These are phyloP conservation scores for Thalassarche chlororhynchos DNA, from an alignment of 2,113 vertebrate species.

Conservation along the genomic window DNA sequence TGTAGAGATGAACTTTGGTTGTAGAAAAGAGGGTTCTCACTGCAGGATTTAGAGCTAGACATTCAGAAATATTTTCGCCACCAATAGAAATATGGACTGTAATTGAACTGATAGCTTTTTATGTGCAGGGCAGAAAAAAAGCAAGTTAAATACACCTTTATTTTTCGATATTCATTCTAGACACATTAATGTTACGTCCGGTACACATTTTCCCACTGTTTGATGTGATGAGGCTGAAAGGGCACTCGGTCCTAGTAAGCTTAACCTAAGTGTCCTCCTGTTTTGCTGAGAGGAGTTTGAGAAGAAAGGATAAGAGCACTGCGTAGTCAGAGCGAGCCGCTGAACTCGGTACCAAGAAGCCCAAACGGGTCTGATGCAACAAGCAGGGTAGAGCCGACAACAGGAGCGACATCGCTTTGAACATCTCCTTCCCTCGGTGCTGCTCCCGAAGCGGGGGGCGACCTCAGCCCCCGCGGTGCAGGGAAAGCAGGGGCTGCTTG, in stretches of 20 bases:
- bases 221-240: background rate
- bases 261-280: background rate
- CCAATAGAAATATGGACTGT: rapidly evolving
- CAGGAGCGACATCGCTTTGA: background rate
- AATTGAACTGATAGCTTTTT: background rate
- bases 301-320: background rate
- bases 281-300: background rate
- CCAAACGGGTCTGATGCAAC: background rate
- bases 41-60: background rate
- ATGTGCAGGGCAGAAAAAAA: background rate
- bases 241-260: background rate
- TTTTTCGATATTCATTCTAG: background rate
- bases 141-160: background rate
- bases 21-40: background rate
- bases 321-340: background rate
- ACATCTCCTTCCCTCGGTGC: background rate
- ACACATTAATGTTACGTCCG: no score
- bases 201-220: background rate
- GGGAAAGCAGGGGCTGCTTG: background rate
- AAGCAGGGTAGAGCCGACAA: background rate
- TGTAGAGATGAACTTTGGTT: background rate
- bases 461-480: background rate
- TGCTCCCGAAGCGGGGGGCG: background rate
- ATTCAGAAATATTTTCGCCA: background rate
- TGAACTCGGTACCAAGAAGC: background rate